These are phyloP conservation scores for Trissonchulus latispiculum DNA, from an alignment of 2,888 invertebrate genomes.

Conservation along the genomic window DNA sequence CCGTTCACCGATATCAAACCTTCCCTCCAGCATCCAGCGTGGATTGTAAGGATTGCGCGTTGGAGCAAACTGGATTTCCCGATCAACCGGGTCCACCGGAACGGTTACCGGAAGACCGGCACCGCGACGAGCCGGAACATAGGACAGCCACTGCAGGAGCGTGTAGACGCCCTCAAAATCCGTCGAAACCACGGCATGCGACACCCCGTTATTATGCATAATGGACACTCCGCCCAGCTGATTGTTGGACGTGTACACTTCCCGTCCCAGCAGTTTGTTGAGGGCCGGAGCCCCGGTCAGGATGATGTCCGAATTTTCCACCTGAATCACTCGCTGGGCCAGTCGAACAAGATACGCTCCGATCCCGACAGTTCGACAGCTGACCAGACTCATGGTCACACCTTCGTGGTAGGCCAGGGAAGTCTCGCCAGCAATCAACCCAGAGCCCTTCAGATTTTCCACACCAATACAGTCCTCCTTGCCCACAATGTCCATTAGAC, in stretches of 20 bases:
- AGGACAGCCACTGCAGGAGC: slow-evolving; percentile 82
- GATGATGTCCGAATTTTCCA: slow-evolving; percentile 65
- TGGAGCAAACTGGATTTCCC: slow-evolving; percentile 71
- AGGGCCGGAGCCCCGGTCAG: slow-evolving; percentile 65
- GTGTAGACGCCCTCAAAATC: slow-evolving; percentile 76
- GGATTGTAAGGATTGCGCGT: slow-evolving; percentile 90
- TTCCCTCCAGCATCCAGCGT: slow-evolving; percentile 64
- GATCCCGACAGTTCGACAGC: slow-evolving; percentile 94
- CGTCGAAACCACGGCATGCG: slow-evolving; percentile 76
- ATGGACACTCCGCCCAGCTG: slow-evolving; percentile 97
- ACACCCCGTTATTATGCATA: slow-evolving; percentile 95
- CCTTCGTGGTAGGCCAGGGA: slow-evolving; percentile 87
- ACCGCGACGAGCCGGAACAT: slow-evolving; percentile 60
- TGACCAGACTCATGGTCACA: slow-evolving; percentile 89
- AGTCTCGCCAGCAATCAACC: slow-evolving; percentile 94
- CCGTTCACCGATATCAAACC: slow-evolving; percentile 36
- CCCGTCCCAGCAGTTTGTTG: slow-evolving; percentile 68
- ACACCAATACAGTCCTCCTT: slow-evolving; percentile 90
- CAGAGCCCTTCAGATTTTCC: slow-evolving; percentile 65
- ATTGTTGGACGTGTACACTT: slow-evolving; percentile 96
- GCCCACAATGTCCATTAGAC: slow-evolving; percentile 84
- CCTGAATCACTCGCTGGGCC: slow-evolving; percentile 71
- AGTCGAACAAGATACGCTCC: slow-evolving; percentile 89
- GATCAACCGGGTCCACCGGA: slow-evolving; percentile 61
- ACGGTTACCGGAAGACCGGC: slow-evolving; percentile 36